A percentile compares a stretch with the other conserved stretches of the same genome.
phyloP scores from a whole-genome alignment of 2,797 vertebrate genomes.

The Ambastaia sidthimunki region DNA sequence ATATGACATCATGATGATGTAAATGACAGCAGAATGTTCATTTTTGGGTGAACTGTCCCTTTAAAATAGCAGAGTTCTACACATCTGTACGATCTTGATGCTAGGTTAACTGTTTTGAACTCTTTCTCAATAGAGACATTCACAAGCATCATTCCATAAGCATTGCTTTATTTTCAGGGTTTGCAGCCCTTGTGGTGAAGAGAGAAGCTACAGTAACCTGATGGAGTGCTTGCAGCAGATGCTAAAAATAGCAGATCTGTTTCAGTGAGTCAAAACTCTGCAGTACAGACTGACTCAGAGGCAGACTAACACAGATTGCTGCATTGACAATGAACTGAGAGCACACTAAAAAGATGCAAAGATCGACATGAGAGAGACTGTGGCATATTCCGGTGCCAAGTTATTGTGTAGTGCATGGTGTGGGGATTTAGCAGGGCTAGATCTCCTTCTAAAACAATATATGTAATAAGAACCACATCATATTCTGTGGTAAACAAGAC shows the following conservation, averaged over 20 bases:
- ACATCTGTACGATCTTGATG: background rate
- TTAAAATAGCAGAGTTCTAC: background rate
- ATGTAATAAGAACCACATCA: background rate
- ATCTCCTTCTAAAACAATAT: too few species aligned
- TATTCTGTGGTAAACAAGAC: slow-evolving; percentile 14
- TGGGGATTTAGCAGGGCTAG: background rate
- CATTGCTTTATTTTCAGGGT: slow-evolving; percentile 9
- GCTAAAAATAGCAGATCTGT: slow-evolving; percentile 72
- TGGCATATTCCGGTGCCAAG: background rate
- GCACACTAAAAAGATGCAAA: background rate
- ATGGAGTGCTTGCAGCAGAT: slow-evolving; percentile 67
- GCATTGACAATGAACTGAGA: slow-evolving; percentile 31
- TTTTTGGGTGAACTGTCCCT: background rate
- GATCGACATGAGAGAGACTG: background rate
- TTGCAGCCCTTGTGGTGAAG: slow-evolving; percentile 14
- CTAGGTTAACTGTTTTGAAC: slow-evolving; percentile 50
- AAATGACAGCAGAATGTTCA: background rate
- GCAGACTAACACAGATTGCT: slow-evolving; percentile 29
- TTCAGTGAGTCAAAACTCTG: slow-evolving; percentile 29
- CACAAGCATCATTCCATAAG: slow-evolving; percentile 40
- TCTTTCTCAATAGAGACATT: slow-evolving; percentile 54
- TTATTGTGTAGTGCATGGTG: background rate
- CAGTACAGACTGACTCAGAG: slow-evolving; percentile 30
- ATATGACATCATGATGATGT: background rate
- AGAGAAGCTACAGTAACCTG: slow-evolving; percentile 61